phyloP scores from a whole-genome alignment of 1,140 invertebrate genomes.

The Plectrocnemia conspersa region DNA sequence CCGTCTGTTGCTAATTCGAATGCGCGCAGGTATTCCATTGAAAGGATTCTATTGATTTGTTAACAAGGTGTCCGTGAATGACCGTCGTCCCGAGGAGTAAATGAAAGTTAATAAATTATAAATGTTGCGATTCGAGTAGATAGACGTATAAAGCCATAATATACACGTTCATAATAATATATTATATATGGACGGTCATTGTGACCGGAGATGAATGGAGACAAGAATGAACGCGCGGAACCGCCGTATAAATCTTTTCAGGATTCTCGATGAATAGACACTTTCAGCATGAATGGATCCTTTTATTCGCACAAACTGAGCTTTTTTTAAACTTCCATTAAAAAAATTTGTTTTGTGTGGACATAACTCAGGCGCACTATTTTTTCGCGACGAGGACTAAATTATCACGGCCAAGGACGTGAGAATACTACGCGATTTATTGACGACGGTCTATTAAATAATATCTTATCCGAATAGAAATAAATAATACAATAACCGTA shows the following conservation, averaged over 20 bases:
- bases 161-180: too few relatives aligned
- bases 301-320: not conserved
- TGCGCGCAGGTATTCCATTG: too few relatives aligned
- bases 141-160: too few relatives aligned
- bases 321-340: not conserved
- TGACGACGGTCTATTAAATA: too few relatives aligned
- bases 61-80: slow-evolving; percentile 30
- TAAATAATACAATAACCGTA: too few relatives aligned
- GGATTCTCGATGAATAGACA: not conserved
- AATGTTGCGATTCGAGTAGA: slow-evolving; percentile 5
- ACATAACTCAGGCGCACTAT: slow-evolving; percentile 21
- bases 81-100: slow-evolving; percentile 6
- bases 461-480: too few relatives aligned
- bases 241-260: slow-evolving; percentile 10
- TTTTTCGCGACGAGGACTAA: not conserved
- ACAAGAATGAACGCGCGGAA: slow-evolving; percentile 13
- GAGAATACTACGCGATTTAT: not conserved
- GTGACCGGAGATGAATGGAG: slow-evolving; percentile 7
- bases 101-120: slow-evolving; percentile 32
- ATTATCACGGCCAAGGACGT: too few relatives aligned
- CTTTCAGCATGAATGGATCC: not conserved
- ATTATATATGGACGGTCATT: not conserved
- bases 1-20: too few relatives aligned
- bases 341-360: slow-evolving; percentile 35
- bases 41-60: slow-evolving; percentile 19